Evolutionary conservation across 2,888 invertebrate genomes (phyloP), one percentile per base, ranked within the genome.

Genomic region (Dicyrtomina minuta): DNA sequence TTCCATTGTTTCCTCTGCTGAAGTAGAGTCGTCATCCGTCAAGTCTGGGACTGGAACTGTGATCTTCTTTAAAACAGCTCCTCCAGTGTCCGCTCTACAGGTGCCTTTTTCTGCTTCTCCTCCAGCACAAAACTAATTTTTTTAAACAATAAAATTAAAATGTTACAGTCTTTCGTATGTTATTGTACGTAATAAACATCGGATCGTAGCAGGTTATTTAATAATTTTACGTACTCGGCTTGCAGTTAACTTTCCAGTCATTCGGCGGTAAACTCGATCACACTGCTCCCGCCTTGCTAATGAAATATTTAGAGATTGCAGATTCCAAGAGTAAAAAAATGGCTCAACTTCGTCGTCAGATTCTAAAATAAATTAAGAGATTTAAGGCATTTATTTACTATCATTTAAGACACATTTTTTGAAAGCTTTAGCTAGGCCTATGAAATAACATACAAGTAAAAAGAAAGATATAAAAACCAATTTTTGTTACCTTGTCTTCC

Each of bases 81-180:
- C 73, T 24, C 70, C 71, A 1, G 65, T 56, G 24, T 70, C 61
- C 13, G 65, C 64, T 33, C 49, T 72, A 51, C 73, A 75, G 20
- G 67, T 67, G 2, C 69, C 74, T 15, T 67, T 49, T 24, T 72
- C 75, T 4, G 61, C 46, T 24, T 75, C 72, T 8, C 74, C 76
- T 22, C 72, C 73, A 5, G 70, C 70, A 49, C 76, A 76, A 58
- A 75, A 74, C 71, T 73, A n/a, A n/a, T n/a, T n/a, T n/a, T n/a
- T n/a, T n/a, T 43, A 33, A 43, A 62, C 10, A 33, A 27, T 22
- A n/a, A n/a, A n/a, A n/a, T n/a, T n/a, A n/a, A n/a, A n/a, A n/a
- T n/a, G n/a, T n/a, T n/a, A n/a, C n/a, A n/a, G n/a, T n/a, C n/a
- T n/a, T n/a, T n/a, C n/a, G n/a, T n/a, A n/a, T n/a, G n/a, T n/a